Evolutionary conservation across 2,797 vertebrate species (phyloP).

Genomic region (Smutsia temminckii): DNA sequence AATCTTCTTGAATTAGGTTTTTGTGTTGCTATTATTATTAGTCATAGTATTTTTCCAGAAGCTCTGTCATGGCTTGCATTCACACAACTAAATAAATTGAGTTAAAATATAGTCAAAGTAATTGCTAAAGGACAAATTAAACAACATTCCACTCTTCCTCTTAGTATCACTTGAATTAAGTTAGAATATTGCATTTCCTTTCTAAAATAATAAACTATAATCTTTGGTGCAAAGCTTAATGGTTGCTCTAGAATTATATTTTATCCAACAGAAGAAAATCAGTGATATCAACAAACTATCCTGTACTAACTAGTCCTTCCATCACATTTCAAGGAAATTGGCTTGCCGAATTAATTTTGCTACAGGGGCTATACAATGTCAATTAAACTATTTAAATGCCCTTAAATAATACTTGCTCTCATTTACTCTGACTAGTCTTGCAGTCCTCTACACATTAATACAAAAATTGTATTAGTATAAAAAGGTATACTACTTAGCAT

Average conservation of each 20-base stretch:
- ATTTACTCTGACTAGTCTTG: constrained; percentile 18
- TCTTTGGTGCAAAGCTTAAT: not conserved
- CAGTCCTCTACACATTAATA: not conserved
- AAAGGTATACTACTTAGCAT: not conserved
- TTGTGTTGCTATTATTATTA: constrained; percentile 55
- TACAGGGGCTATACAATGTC: constrained; percentile 52
- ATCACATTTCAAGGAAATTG: constrained; percentile 16
- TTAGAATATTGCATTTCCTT: not conserved
- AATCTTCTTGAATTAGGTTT: constrained; percentile 50
- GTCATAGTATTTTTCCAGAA: constrained; percentile 60
- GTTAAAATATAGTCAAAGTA: constrained; percentile 54
- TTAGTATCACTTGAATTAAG: not conserved
- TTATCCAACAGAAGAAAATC: not conserved
- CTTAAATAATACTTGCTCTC: constrained; percentile 32
- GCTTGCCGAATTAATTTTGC: constrained; percentile 59
- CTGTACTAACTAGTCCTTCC: constrained; percentile 36
- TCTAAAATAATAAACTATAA: not conserved
- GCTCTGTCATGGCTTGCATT: constrained; percentile 21
- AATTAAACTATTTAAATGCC: constrained; percentile 55
- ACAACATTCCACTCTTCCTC: constrained; percentile 35
- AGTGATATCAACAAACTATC: not conserved
- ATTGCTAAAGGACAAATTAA: constrained; percentile 55
- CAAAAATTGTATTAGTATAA: constrained; percentile 12
- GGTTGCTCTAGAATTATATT: not conserved
- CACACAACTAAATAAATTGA: constrained; percentile 45